Base-by-base conservation (phyloP, 2,888 invertebrate genomes). In the Matsumyia berberina region DNA sequence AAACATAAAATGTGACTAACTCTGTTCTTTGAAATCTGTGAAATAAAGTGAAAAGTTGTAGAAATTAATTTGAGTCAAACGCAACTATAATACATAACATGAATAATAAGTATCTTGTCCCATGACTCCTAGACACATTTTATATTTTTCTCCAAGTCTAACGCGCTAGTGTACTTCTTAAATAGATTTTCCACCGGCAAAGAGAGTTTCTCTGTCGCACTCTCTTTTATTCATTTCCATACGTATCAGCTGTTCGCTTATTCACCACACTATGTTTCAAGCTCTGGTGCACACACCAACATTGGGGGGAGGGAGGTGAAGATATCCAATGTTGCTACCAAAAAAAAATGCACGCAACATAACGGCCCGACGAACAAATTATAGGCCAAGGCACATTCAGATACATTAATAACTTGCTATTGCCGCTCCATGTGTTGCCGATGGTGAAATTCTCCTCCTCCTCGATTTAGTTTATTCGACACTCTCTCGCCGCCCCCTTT, bases 401-500 rank as follows among this genome's bases (percentile, higher is more conserved):
- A 35, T 62, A 39, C 37, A 72, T 64, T 60, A 77, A 69, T 53
- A 62, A 29, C 78, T 72, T 24, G 46, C 29, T 53, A 53, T 19
- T 85, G 73, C 24, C 60, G 74, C 44, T 76, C 82, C 66, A 76
- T 76, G 69, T 82, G 70, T 78, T 66, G 78, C 85, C 87, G 39
- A 46, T 86, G 67, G 53, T 53, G 55, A 44, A 37, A 31, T 37
- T 53, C 51, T 51, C 39, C 44, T 60, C 35, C 17, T 73, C 49
- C 24, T 60, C 15, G 55, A 5, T 46, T 46, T 17, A 46, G 2
- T 46, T 53, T n/a, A 39, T 29, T 39, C 24, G 37, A 24, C 35
- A 24, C 60, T 60, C 49, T 31, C 31, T 57, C 37, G 46, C 19
- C n/a, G 19, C 51, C 51, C 35, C 15, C 51, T 72, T 58, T 58